A percentile compares a stretch with the other conserved stretches of the same genome.
Conservation (phyloP, 2,888 invertebrate genomes). For the Abrostola triplasia region DNA sequence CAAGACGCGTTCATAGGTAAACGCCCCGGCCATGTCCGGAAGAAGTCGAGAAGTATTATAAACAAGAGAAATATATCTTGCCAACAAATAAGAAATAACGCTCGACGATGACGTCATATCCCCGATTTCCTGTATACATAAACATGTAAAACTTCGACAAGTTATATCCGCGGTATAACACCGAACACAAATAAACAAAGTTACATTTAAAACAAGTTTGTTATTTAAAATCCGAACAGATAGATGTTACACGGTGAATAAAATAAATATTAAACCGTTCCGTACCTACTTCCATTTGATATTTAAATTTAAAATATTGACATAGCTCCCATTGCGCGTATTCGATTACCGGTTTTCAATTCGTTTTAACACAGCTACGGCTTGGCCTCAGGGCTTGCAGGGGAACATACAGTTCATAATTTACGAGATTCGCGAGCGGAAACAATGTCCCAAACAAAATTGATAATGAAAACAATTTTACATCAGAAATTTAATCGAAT, state of each 20-base stretch:
- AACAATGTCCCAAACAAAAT: conserved; percentile 84
- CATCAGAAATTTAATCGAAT: conserved; percentile 82
- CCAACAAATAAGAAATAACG: too few species aligned
- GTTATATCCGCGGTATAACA: conserved; percentile 28
- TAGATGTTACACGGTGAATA: conserved; percentile 71
- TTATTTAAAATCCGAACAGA: conserved; percentile 71
- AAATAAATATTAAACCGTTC: conserved; percentile 76
- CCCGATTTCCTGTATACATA: conserved; percentile 10
- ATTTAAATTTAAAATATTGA: conserved; percentile 87
- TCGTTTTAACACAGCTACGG: conserved; percentile 82
- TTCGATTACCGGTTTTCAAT: conserved; percentile 88
- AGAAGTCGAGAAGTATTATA: too few species aligned
- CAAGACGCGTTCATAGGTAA: too few species aligned
- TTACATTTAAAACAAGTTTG: conserved; percentile 46
- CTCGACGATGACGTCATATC: conserved; percentile 4
- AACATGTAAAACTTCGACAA: conserved; percentile 18
- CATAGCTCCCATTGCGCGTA: conserved; percentile 83
- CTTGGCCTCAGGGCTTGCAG: conserved; percentile 79
- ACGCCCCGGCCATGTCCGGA: too few species aligned
- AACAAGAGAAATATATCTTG: too few species aligned
- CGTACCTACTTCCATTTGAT: conserved; percentile 74
- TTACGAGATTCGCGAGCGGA: conserved; percentile 81
- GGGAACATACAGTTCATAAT: conserved; percentile 84
- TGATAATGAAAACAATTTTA: conserved; percentile 85
- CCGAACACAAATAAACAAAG: conserved; percentile 46